Evolutionary conservation across 2,797 vertebrate genomes (phyloP).

Genomic region (Antennarius maculatus): DNA sequence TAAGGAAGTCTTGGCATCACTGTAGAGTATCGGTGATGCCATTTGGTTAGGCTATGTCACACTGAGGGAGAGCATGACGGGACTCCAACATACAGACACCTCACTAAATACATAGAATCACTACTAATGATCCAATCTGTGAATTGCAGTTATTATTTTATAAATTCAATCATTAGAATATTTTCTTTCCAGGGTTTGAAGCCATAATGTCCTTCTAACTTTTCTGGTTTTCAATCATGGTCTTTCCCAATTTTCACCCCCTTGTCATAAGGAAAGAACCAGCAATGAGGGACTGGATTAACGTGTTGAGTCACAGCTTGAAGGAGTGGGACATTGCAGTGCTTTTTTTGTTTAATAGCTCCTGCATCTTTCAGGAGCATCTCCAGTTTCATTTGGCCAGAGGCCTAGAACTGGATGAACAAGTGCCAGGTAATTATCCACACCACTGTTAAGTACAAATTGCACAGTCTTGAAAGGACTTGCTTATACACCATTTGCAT

Average conservation of each 20-base stretch:
- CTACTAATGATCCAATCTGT: neutral
- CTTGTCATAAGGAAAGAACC: conserved; percentile 33
- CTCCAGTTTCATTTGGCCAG: conserved; percentile 78
- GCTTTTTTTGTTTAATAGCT: conserved; percentile 82
- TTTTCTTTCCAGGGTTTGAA: neutral
- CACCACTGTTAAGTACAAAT: conserved; percentile 84
- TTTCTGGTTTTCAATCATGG: conserved; percentile 3
- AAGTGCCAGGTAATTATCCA: conserved; percentile 78
- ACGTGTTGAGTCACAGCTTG: conserved; percentile 71
- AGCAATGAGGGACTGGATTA: conserved; percentile 29
- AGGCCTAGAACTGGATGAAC: conserved; percentile 71
- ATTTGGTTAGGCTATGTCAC: too few relatives aligned
- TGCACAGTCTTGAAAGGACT: conserved; percentile 71
- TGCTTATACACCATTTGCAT: conserved; percentile 67
- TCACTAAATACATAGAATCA: neutral
- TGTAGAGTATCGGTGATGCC: neutral
- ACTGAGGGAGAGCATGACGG: too few relatives aligned
- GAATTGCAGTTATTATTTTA: neutral
- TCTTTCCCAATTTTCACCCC: neutral
- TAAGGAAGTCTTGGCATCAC: conserved; percentile 2
- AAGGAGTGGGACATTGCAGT: conserved; percentile 69
- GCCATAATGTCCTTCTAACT: neutral
- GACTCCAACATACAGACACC: neutral
- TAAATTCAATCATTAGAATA: neutral
- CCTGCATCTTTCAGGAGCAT: conserved; percentile 81